phyloP scores from a whole-genome alignment of 2,113 vertebrate species.

The Nerophis lumbriciformis region DNA sequence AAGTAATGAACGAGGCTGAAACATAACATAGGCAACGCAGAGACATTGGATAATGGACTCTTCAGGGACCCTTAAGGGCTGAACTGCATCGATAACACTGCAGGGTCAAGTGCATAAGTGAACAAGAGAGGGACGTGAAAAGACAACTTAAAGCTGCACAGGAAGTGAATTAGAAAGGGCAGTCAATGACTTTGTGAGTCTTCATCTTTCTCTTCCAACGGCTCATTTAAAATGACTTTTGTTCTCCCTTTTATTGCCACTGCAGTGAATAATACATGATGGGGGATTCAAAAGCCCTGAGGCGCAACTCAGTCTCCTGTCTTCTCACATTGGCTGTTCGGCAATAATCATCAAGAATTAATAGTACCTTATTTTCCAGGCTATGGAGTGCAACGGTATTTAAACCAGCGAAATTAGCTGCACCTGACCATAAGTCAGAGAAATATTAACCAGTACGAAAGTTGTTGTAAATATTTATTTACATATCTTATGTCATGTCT shows the following conservation, averaged over 20 bases:
- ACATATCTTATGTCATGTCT: too few relatives aligned
- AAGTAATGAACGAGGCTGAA: slow-evolving; percentile 34
- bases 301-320: not conserved
- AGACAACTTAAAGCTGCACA: not conserved
- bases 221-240: not conserved
- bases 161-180: not conserved
- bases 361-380: too few relatives aligned
- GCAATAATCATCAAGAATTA: not conserved
- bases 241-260: not conserved
- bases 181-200: not conserved
- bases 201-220: not conserved
- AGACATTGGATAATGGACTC: slow-evolving; percentile 3
- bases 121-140: too few relatives aligned
- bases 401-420: too few relatives aligned
- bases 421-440: too few relatives aligned
- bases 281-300: not conserved
- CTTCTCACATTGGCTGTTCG: not conserved
- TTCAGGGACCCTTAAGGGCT: not conserved
- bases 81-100: slow-evolving; percentile 3
- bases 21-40: slow-evolving; percentile 2
- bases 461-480: too few relatives aligned
- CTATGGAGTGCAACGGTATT: too few relatives aligned
- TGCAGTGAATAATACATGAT: not conserved
- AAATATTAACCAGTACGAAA: too few relatives aligned
- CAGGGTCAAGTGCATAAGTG: not conserved